These are phyloP conservation scores for Orcinus orca DNA, from an alignment of 2,113 vertebrate species.

Conservation along the genomic window DNA sequence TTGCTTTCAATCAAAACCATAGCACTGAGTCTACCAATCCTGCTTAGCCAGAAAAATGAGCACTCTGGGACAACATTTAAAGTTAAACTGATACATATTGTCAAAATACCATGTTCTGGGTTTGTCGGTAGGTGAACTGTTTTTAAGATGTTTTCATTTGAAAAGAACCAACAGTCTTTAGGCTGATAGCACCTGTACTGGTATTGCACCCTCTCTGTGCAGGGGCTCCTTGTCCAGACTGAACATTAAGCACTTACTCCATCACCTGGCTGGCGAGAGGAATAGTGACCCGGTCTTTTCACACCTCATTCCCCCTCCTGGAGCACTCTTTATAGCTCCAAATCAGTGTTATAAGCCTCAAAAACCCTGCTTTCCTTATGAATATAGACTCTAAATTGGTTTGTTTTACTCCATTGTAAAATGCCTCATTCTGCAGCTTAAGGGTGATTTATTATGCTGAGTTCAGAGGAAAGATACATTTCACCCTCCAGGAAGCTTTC, in stretches of 20 bases:
- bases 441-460: background rate
- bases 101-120: background rate
- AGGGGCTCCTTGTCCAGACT: background rate
- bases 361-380: background rate
- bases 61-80: background rate
- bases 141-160: background rate
- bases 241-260: background rate
- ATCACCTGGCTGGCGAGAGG: background rate
- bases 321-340: background rate
- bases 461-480: background rate
- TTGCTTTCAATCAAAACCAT: background rate
- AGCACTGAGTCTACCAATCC: background rate
- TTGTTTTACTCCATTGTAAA: slow-evolving; percentile 33
- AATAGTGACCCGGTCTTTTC: background rate
- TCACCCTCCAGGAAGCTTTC: background rate
- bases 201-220: background rate
- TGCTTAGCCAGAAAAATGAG: background rate
- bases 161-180: background rate
- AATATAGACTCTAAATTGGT: background rate
- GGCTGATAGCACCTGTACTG: background rate
- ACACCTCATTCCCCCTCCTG: accelerated
- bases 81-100: background rate
- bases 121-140: background rate
- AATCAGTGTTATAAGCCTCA: background rate
- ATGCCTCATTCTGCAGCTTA: background rate